Conservation (phyloP, 2,113 vertebrate species). For the Boulengerochromis microlepis region DNA sequence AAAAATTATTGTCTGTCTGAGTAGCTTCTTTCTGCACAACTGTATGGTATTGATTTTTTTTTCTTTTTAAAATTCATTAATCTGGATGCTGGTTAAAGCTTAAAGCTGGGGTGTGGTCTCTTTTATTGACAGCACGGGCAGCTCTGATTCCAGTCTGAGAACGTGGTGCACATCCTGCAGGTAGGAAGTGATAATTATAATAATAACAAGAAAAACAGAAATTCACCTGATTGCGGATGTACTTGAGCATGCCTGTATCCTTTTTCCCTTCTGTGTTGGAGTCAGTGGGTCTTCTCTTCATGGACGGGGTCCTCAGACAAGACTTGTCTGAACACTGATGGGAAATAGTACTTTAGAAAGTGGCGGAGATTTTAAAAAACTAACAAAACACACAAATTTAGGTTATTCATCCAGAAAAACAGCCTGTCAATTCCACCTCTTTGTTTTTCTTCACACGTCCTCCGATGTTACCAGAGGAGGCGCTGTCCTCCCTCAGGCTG, state of each 20-base stretch:
- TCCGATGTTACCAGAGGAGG: constrained; percentile 50
- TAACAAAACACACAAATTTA: neutral
- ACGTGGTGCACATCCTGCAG: neutral
- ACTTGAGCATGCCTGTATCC: constrained; percentile 96
- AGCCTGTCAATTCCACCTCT: constrained; percentile 74
- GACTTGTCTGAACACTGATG: constrained; percentile 94
- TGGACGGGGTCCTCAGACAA: constrained; percentile 90
- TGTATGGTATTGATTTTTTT: neutral
- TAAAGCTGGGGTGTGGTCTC: neutral
- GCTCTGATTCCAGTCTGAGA: neutral
- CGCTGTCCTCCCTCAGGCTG: constrained; percentile 79
- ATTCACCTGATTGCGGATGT: constrained; percentile 92
- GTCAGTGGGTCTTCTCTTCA: constrained; percentile 88
- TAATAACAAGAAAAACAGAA: neutral
- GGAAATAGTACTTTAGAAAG: neutral
- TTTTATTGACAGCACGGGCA: neutral
- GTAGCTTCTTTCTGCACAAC: neutral
- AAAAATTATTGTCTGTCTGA: neutral
- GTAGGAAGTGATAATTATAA: neutral
- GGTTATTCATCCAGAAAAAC: neutral
- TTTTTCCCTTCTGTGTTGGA: constrained; percentile 90
- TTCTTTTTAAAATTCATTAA: neutral
- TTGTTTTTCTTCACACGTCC: constrained; percentile 87
- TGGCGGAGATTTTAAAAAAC: neutral
- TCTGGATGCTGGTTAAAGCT: neutral